Evolutionary conservation across 2,113 vertebrate genomes (phyloP), one percentile per base, ranked within the genome.

Genomic region (Gallinago paraguaiae): DNA sequence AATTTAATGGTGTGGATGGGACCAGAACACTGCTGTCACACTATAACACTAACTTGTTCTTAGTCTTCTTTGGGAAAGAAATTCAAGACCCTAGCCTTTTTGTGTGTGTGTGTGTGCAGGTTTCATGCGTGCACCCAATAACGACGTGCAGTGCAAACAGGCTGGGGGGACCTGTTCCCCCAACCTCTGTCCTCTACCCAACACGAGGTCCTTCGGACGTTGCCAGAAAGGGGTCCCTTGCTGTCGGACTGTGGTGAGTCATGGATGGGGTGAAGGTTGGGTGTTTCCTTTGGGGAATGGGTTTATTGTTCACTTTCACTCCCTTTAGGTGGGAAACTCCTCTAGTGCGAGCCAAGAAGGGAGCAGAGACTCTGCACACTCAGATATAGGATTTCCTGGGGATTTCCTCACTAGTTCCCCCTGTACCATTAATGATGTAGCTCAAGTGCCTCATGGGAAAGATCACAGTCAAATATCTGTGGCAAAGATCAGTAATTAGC

Each of bases 81-180:
- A 82, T 72, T 39, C 31, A 51, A 7, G 4, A 13, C 5, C 75
- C 18, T 43, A 14, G 2, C 19, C 46, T 46, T 20, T 46, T 22
- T 33, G 30, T 45, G 54, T 39, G 43, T 45, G 16, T 48, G 27
- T 45, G 1, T 64, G 41, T 14, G 7, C 92, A 97, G 96, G 95
- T 78, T 97, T 97, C 89, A 96, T 97, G 95, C 94, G 95, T 48
- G 80, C 43, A 30, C 96, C 96, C 25, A 45, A 6, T 39, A 95
- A 82, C 0, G 48, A 75, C 7, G 56, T 2, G 39, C 96, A 97
- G 10, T 97, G 96, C 86, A 92, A 60, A 5, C 76, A 91, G 60
- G 91, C 96, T 39, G 95, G 95, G 39, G 96, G 96, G 0, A 19
- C 25, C 77, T 97, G 96, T 9, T 81, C 74, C 48, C 17, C 39